Conservation (phyloP, 2,113 vertebrate genomes). For the Equus quagga region DNA sequence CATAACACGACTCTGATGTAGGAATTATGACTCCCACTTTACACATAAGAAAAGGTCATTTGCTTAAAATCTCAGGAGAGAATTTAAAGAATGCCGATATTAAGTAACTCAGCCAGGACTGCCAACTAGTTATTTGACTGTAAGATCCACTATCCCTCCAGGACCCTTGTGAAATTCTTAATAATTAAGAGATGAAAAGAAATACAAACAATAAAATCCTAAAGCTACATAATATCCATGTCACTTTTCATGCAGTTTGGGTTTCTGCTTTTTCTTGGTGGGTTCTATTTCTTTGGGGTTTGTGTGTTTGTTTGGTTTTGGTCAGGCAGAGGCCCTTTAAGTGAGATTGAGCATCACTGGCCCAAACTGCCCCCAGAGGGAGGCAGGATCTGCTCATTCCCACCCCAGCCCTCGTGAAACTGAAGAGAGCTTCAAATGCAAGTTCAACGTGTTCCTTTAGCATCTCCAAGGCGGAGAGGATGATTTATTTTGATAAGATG, state of each 20-base stretch:
- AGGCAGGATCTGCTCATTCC: neutral
- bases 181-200: constrained; percentile 50
- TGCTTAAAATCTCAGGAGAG: constrained; percentile 40
- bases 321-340: neutral
- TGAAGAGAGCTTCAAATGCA: neutral
- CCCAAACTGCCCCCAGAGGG: neutral
- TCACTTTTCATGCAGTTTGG: neutral
- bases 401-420: neutral
- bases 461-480: neutral
- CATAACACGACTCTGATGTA: neutral
- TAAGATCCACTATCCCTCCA: neutral
- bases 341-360: neutral
- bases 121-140: neutral
- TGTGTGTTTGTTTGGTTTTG: neutral
- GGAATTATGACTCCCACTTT: neutral
- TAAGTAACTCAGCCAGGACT: neutral
- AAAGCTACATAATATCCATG: neutral
- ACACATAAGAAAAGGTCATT: constrained; percentile 12
- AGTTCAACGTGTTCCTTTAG: neutral
- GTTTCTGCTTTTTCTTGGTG: neutral
- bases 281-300: neutral
- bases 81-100: constrained; percentile 26
- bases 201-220: constrained; percentile 27
- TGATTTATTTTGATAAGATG: neutral
- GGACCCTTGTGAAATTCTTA: constrained; percentile 17